Evolutionary conservation across 2,888 invertebrate species (phyloP).

Genomic region (Rotaria magnacalcarata): DNA sequence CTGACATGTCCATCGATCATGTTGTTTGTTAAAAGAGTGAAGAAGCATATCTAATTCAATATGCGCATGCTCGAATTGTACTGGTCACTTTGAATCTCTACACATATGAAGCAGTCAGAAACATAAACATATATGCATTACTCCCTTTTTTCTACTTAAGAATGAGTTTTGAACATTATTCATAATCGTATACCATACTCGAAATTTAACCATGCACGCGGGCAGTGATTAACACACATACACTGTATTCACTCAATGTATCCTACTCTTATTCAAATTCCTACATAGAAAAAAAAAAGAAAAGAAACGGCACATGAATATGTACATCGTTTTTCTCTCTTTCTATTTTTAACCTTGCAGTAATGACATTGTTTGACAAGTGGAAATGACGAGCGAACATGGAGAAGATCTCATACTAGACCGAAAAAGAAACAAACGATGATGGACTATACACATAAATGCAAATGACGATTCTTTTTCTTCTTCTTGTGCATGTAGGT

Average conservation of each 20-base stretch:
- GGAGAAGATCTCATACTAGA: not conserved
- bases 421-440: not conserved
- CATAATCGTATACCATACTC: not conserved
- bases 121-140: not conserved
- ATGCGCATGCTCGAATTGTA: not conserved
- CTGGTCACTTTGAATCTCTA: slow-evolving; percentile 1
- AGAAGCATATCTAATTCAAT: slow-evolving; percentile 26
- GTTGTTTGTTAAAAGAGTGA: not conserved
- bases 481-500: not conserved
- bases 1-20: slow-evolving; percentile 13
- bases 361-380: slow-evolving; percentile 12
- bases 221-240: not conserved
- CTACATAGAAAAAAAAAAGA: not conserved
- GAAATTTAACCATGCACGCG: not conserved
- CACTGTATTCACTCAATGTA: not conserved
- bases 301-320: not conserved
- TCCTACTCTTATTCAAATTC: not conserved
- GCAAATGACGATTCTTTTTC: not conserved
- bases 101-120: not conserved
- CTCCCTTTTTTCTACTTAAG: not conserved
- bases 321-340: not conserved
- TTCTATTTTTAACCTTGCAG: not conserved
- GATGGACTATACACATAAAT: not conserved
- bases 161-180: not conserved
- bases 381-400: not conserved